Evolutionary conservation across 2,113 vertebrate genomes (phyloP).

Genomic region (Antigone vipio): DNA sequence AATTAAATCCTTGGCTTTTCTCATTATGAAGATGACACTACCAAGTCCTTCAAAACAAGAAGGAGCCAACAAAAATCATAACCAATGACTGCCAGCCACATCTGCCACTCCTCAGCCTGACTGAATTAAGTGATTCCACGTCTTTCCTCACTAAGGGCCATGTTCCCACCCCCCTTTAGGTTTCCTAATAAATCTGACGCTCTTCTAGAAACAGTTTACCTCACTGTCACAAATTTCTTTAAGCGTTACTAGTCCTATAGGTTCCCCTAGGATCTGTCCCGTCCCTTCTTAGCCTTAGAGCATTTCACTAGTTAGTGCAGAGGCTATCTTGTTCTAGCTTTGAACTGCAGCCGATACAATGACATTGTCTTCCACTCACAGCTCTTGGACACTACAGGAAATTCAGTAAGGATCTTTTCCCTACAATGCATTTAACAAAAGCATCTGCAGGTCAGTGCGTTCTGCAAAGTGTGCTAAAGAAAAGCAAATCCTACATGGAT

Average conservation of each 20-base stretch:
- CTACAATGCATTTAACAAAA: neutral
- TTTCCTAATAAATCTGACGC: neutral
- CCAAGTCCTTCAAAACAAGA: neutral
- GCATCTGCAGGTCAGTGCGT: neutral
- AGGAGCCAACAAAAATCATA: too few relatives aligned
- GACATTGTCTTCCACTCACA: neutral
- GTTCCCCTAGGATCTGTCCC: neutral
- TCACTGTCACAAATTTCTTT: rapidly evolving
- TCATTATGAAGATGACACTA: too few relatives aligned
- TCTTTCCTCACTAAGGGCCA: neutral
- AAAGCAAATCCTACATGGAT: neutral
- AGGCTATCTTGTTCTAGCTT: neutral
- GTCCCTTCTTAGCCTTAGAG: neutral
- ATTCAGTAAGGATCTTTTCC: neutral
- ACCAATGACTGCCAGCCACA: neutral
- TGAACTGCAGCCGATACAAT: neutral
- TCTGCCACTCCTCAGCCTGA: neutral
- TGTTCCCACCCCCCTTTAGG: neutral
- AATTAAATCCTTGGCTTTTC: neutral
- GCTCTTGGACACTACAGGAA: too few relatives aligned
- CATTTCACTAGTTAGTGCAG: neutral
- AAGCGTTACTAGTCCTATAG: neutral
- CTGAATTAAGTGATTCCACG: neutral
- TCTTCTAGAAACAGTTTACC: neutral
- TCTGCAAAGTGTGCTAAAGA: neutral